A percentile compares a stretch with the other conserved stretches of the same genome.
These are phyloP conservation scores for Agelastica alni DNA, from an alignment of 2,888 invertebrate genomes.

Conservation along the genomic window DNA sequence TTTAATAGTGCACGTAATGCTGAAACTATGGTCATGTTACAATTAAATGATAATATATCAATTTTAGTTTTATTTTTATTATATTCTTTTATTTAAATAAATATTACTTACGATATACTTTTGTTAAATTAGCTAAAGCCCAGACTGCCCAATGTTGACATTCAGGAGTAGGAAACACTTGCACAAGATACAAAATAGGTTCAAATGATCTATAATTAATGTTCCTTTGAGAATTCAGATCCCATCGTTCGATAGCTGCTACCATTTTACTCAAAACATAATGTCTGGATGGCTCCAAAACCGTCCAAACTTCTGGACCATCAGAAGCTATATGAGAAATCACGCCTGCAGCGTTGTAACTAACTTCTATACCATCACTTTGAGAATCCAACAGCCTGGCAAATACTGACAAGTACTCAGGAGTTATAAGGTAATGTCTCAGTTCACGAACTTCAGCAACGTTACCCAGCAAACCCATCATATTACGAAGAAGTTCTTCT, in stretches of 20 bases:
- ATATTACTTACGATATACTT: constrained; percentile 79
- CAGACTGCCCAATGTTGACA: constrained; percentile 97
- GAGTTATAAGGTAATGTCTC: constrained; percentile 81
- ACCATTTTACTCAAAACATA: constrained; percentile 77
- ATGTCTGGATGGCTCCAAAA: constrained; percentile 70
- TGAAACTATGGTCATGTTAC: too few relatives aligned
- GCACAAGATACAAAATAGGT: constrained; percentile 85
- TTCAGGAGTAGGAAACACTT: constrained; percentile 83
- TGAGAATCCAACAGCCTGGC: constrained; percentile 81
- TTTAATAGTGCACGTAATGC: too few relatives aligned
- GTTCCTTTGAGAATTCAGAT: constrained; percentile 82
- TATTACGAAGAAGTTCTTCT: constrained; percentile 90
- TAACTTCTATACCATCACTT: constrained; percentile 84
- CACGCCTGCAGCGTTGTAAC: constrained; percentile 95
- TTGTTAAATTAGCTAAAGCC: constrained; percentile 95
- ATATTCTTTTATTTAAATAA: too few relatives aligned
- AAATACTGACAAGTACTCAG: constrained; percentile 84
- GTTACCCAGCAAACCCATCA: constrained; percentile 97
- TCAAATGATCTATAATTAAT: constrained; percentile 97
- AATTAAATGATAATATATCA: too few relatives aligned
- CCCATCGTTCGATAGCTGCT: constrained; percentile 85
- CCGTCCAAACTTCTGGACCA: constrained; percentile 80
- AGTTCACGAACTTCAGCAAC: constrained; percentile 91
- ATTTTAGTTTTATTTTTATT: too few relatives aligned
- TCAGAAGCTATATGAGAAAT: constrained; percentile 95